These are phyloP conservation scores for Chaunax sp. DNA, from an alignment of 2,797 vertebrate genomes.

Conservation along the genomic window DNA sequence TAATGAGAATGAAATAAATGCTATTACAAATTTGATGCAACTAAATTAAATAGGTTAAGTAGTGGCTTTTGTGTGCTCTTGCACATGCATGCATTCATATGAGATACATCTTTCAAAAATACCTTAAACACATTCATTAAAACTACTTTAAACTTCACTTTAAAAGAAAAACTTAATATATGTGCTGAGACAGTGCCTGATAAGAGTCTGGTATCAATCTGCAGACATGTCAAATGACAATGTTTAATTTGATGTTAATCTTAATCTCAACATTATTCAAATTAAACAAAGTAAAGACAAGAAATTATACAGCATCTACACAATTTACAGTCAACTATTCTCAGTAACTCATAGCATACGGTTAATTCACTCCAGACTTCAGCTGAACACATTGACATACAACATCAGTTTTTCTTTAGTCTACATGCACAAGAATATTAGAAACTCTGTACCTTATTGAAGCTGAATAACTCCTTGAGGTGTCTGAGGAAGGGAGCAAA, in stretches of 20 bases:
- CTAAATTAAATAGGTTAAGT: too few species aligned
- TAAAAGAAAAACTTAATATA: too few species aligned
- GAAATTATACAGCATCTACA: too few species aligned
- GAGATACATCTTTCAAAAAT: neutral
- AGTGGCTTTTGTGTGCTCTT: neutral
- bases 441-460: conserved; percentile 38
- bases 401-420: too few species aligned
- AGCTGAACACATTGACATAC: too few species aligned
- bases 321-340: too few species aligned
- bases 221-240: too few species aligned
- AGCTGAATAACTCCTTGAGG: conserved; percentile 36
- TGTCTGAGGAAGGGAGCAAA: conserved; percentile 22
- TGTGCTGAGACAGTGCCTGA: too few species aligned
- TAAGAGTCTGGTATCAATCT: conserved; percentile 69
- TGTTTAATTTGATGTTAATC: conserved; percentile 28
- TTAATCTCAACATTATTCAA: conserved; percentile 13
- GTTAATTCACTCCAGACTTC: neutral
- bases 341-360: neutral
- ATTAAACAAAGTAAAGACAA: conserved; percentile 3
- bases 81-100: neutral
- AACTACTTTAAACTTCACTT: too few species aligned
- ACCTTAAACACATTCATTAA: too few species aligned
- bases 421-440: too few species aligned
- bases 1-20: neutral
- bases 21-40: neutral